Conservation (phyloP, 2,888 invertebrate species). For the Cetonia aurata region DNA sequence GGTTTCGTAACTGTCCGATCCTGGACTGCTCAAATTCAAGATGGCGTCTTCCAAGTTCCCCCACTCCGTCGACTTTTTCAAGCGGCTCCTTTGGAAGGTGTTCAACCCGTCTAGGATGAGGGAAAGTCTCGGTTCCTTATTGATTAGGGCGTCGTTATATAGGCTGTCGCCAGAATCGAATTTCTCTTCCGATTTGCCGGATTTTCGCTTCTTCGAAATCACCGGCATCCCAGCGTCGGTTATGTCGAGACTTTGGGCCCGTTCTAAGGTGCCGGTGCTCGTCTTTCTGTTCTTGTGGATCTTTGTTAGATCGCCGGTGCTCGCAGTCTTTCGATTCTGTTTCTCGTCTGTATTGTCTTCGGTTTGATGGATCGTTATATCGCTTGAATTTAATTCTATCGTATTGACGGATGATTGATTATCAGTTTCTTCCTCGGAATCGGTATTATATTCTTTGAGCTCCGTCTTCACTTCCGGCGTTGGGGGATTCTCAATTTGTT, state of each 20-base stretch:
- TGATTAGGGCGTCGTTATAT: conserved; percentile 67
- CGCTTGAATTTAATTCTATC: conserved; percentile 80
- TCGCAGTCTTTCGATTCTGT: conserved; percentile 80
- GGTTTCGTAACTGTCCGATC: conserved; percentile 52
- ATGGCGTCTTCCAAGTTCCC: conserved; percentile 84
- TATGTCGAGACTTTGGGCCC: conserved; percentile 85
- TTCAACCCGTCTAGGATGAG: conserved; percentile 76
- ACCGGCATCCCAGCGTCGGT: conserved; percentile 67
- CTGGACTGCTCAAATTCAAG: conserved; percentile 67
- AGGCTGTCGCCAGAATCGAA: conserved; percentile 65
- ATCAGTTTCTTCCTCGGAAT: conserved; percentile 69
- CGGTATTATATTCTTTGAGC: conserved; percentile 64
- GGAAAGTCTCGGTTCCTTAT: conserved; percentile 72
- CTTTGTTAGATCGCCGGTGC: conserved; percentile 82
- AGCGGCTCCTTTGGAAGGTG: conserved; percentile 75
- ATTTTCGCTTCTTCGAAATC: conserved; percentile 74
- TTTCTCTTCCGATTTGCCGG: conserved; percentile 69
- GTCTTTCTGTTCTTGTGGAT: conserved; percentile 70
- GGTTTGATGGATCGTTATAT: conserved; percentile 81
- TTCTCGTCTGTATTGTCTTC: conserved; percentile 73
- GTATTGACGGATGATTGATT: conserved; percentile 70
- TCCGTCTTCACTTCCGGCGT: conserved; percentile 44
- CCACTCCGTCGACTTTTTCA: conserved; percentile 83
- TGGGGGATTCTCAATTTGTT: conserved; percentile 62
- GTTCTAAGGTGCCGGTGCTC: conserved; percentile 73